Base-by-base conservation (phyloP, 2,888 invertebrate species). In the Dione vanillae region DNA sequence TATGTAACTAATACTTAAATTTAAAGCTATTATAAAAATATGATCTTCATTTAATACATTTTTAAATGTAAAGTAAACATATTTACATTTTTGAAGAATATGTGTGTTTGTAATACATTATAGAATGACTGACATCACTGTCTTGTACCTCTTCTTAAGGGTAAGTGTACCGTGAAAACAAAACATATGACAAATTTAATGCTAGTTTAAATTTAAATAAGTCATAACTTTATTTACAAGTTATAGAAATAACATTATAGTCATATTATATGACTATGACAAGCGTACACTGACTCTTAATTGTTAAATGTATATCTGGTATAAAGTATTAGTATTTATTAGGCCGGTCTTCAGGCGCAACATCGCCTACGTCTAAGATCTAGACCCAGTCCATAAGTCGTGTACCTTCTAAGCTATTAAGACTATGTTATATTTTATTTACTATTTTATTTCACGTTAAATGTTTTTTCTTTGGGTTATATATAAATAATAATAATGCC, bases 401-500 rank as follows among this genome's bases (percentile, higher is more conserved):
- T 40, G 61, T 62, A 43, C 54, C 52, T 67, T 64, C 45, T 66
- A 69, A 58, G 37, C 54, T 56, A 51, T 27, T 58, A 62, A 67
- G 43, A 49, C 40, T 62, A 45, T 59, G 49, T 43, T 51, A 65
- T 59, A 11, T 35, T 35, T 64, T 0, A 61, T 61, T 61, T 49
- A 49, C 47, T n/a, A 49, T 64, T 64, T 64, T 59, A 41, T 20
- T 35, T 62, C 59, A 70, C 45, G 51, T 54, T 58, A 64, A 69
- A 64, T 61, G 45, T 71, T 67, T 71, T 52, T 69, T 65, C 49
- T 47, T 66, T 74, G 72, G 71, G 69, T 73, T 75, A 65, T 72
- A 73, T 72, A 41, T 68, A 10, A 47, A 69, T 77, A 75, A 54
- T 54, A 54, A 8, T 14, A 35, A 54, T 35, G 5, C 69, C 72